phyloP scores from a whole-genome alignment of 2,113 vertebrate genomes.

The Ploceus nigricollis region DNA sequence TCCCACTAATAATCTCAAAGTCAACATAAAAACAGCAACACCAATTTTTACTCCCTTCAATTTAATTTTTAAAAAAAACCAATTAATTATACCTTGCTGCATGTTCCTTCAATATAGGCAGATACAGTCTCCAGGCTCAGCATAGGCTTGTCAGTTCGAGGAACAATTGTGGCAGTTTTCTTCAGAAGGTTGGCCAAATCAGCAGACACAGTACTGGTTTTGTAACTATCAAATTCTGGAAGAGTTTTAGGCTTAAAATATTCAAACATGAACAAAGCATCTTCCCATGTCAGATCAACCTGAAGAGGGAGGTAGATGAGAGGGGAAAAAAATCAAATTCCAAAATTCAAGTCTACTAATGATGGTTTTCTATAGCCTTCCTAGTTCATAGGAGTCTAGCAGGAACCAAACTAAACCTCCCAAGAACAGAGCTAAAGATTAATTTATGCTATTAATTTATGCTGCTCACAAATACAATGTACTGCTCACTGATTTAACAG shows the following conservation, averaged over 20 bases:
- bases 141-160: slow-evolving; percentile 78
- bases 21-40: background rate
- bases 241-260: slow-evolving; percentile 97
- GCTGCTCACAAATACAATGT: background rate
- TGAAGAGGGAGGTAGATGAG: slow-evolving; percentile 38
- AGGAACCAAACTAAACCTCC: background rate
- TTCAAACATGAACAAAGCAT: slow-evolving; percentile 92
- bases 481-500: background rate
- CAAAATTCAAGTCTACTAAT: background rate
- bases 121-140: slow-evolving; percentile 88
- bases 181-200: slow-evolving; percentile 94
- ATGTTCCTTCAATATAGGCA: slow-evolving; percentile 87
- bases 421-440: background rate
- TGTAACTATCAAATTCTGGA: slow-evolving; percentile 98
- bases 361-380: background rate
- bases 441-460: background rate
- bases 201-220: slow-evolving; percentile 96
- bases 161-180: slow-evolving; percentile 87
- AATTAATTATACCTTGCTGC: slow-evolving; percentile 79
- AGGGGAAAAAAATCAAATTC: background rate
- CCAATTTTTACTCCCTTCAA: background rate
- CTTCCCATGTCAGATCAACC: slow-evolving; percentile 93
- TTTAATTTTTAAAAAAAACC: background rate
- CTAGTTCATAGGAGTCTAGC: background rate
- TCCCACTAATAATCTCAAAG: background rate